Conservation (phyloP, 2,888 invertebrate species). For the Bembecia ichneumoniformis region DNA sequence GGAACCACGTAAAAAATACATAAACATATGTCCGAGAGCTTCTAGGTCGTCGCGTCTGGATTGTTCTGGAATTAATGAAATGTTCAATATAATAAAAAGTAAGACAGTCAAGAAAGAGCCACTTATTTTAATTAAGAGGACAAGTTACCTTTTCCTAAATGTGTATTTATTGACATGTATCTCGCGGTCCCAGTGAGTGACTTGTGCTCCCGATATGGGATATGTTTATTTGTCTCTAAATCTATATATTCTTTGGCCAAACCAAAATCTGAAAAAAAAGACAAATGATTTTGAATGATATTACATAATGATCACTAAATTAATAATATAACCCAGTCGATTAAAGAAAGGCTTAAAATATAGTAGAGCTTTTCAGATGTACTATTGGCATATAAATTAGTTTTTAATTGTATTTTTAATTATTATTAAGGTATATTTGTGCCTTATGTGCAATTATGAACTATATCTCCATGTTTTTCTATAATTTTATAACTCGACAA, state of each 20-base stretch:
- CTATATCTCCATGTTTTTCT: too few species aligned
- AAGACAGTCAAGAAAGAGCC: slow-evolving; percentile 10
- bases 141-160: slow-evolving; percentile 92
- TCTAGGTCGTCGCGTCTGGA: slow-evolving; percentile 99
- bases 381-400: too few species aligned
- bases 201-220: slow-evolving; percentile 99
- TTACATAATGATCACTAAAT: too few species aligned
- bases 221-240: slow-evolving; percentile 99
- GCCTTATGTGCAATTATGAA: too few species aligned
- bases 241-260: slow-evolving; percentile 99
- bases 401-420: too few species aligned
- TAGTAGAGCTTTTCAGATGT: too few species aligned
- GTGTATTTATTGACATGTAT: slow-evolving; percentile 99
- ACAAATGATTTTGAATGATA: too few species aligned
- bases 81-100: slow-evolving; percentile 1
- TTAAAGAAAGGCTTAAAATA: too few species aligned
- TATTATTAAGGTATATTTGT: too few species aligned
- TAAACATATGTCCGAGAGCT: slow-evolving; percentile 99
- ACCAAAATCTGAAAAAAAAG: slow-evolving; percentile 90
- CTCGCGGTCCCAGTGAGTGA: slow-evolving; percentile 99
- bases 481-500: too few species aligned
- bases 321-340: too few species aligned
- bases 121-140: slow-evolving; percentile 5
- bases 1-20: slow-evolving; percentile 99
- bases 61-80: slow-evolving; percentile 81